phyloP scores from a whole-genome alignment of 2,888 invertebrate genomes.

The Himalopsyche anomala region DNA sequence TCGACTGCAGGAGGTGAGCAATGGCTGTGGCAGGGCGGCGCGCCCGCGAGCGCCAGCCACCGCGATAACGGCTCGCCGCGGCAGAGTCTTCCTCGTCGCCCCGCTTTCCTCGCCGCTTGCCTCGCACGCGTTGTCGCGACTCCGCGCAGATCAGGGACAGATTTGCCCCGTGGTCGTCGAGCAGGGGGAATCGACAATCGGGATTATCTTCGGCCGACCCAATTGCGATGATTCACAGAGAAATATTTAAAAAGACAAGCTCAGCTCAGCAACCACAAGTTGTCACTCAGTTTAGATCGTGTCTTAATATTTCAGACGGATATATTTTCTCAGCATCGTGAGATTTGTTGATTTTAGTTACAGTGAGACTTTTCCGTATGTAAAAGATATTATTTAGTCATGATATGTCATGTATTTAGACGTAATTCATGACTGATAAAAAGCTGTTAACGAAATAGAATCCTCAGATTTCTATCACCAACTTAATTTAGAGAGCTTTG shows the following conservation, averaged over 20 bases:
- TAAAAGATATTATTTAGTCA: too few species aligned
- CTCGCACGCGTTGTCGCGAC: slow-evolving; percentile 67
- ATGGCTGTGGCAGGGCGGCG: slow-evolving; percentile 69
- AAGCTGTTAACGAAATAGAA: too few species aligned
- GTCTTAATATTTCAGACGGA: too few species aligned
- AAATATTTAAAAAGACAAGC: neutral
- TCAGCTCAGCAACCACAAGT: neutral
- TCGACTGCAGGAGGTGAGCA: slow-evolving; percentile 77
- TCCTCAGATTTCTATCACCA: too few species aligned
- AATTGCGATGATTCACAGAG: neutral
- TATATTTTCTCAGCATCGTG: too few species aligned
- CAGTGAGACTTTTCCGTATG: too few species aligned
- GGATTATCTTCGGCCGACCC: slow-evolving; percentile 22
- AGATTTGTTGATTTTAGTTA: too few species aligned
- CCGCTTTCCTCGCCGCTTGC: slow-evolving; percentile 65
- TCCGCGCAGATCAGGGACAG: slow-evolving; percentile 30
- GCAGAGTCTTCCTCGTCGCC: slow-evolving; percentile 1
- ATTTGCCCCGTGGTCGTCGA: slow-evolving; percentile 29
- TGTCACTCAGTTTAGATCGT: neutral
- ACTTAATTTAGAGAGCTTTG: neutral
- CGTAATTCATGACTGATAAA: too few species aligned
- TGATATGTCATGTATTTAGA: too few species aligned
- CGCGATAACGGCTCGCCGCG: slow-evolving; percentile 15
- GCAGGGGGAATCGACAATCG: slow-evolving; percentile 11
- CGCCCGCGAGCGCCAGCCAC: neutral